Base-by-base conservation (phyloP, 2,113 vertebrate species). In the Misgurnus anguillicaudatus region DNA sequence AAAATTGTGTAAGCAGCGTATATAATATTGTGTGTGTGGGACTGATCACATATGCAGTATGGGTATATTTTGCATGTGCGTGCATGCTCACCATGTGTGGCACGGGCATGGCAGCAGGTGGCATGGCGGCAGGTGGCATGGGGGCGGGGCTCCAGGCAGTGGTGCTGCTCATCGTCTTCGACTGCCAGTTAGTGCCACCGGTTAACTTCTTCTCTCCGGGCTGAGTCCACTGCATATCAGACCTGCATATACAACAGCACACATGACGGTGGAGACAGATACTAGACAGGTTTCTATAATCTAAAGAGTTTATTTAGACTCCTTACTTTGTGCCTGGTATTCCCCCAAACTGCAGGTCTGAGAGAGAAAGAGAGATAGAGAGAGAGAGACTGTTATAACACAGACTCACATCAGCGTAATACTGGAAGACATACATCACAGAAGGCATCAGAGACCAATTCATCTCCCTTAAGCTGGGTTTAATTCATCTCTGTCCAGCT, bases 291-390 rank as follows among this genome's bases (percentile, higher is more conserved):
- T 24, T 19, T 31, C 17, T 38, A 70, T 2, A n/a, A 6, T 10
- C 7, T 71, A 4, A 57, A 67, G 41, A 11, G 6, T 39, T 14
- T 6, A 24, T 19, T 48, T 3, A 1, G 48, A 38, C 19, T 64
- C 31, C 95, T 95, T 90, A 98, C 95, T 94, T 95, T 89, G 98
- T 97, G 81, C 90, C 89, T 64, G 91, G 87, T 14, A 88, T 91
- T 89, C 95, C 94, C 87, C 93, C 94, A 87, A 96, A 95, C 87
- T 95, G 94, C 89, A 96, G 91, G 93, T 95, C 96, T 98, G 84
- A 83, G 85, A 65, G 19, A 58, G n/a, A 77, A 63, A 14, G 5
- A 14, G 3, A 9, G 60, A n/a, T n/a, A 48, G 16, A 79, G 11
- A 60, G 58, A 75, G 36, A 42, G 3, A 9, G 60, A n/a, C n/a